Evolutionary conservation across 2,888 invertebrate genomes (phyloP), one percentile per base, ranked within the genome.

Genomic region (Chouioia cunea): DNA sequence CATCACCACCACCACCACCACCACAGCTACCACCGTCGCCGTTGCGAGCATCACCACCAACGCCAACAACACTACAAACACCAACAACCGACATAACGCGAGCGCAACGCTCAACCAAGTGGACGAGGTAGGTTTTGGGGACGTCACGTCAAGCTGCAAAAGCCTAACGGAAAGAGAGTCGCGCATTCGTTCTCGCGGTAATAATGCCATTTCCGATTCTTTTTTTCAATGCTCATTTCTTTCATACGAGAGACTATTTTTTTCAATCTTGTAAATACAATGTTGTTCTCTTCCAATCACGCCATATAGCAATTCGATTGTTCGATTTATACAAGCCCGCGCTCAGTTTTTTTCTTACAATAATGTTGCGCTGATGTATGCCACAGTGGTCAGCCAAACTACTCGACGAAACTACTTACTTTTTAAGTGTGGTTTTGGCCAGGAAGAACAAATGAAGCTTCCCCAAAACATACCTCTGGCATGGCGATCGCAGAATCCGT

Each of bases 71-170:
- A 79, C 79, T 70, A 80, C 79, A 81, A 83, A 83, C 78, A 82
- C 81, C 75, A 82, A 78, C 80, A 62, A 47, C 46, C 68, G 65
- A 59, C 84, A 84, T 81, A 84, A 83, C 77, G 81, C 83, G 77
- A 80, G 83, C 77, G 82, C 81, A 79, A 82, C 83, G 79, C 79
- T 83, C 77, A 77, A 83, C 79, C 85, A 83, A 80, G 80, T 82
- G 80, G 85, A 85, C 70, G 85, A 85, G 85, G 85, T 85, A 83
- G 81, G 83, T 83, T 84, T 83, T 82, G 80, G 79, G 80, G 80
- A 78, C 76, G 74, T 70, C 62, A 59, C 71, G 65, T 65, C 59
- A 20, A 48, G 16, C 74, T 71, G 70, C 54, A 53, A 65, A 46
- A 10, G 36, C 48, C 48, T 53, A 52, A 27, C 69, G 43, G 62